Percentiles rank a stretch among this genome's conserved stretches.
Evolutionary conservation across 2,113 vertebrate genomes (phyloP).

Genomic region (Leiothrix lutea): DNA sequence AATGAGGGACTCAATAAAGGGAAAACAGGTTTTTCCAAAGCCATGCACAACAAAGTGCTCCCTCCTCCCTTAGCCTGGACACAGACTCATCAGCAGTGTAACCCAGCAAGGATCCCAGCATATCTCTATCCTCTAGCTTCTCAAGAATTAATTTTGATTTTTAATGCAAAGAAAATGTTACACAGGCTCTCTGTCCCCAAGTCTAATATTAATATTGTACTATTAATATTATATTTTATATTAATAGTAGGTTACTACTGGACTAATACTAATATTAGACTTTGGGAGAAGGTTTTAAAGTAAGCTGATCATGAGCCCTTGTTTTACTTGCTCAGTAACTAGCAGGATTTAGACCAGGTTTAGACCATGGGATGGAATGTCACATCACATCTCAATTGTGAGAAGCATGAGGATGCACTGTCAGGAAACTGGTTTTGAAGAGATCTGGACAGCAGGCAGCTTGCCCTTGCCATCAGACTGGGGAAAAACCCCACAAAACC

Average conservation of each 20-base stretch:
- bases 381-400: neutral
- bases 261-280: neutral
- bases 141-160: neutral
- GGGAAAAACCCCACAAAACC: rapidly evolving
- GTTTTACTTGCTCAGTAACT: neutral
- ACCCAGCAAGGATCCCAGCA: neutral
- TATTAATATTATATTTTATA: neutral
- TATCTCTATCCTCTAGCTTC: neutral
- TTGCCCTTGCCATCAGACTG: neutral
- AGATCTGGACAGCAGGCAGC: neutral
- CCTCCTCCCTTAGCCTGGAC: neutral
- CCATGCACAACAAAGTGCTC: neutral
- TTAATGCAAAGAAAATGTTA: neutral
- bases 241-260: neutral
- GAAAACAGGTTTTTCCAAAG: neutral
- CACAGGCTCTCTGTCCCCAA: neutral
- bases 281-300: neutral
- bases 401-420: neutral
- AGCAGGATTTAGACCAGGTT: neutral
- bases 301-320: neutral
- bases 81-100: neutral
- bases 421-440: neutral
- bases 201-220: neutral
- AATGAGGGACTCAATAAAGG: neutral
- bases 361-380: neutral